These are phyloP conservation scores for Sakesphorus luctuosus DNA, from an alignment of 2,113 vertebrate species.

Conservation along the genomic window DNA sequence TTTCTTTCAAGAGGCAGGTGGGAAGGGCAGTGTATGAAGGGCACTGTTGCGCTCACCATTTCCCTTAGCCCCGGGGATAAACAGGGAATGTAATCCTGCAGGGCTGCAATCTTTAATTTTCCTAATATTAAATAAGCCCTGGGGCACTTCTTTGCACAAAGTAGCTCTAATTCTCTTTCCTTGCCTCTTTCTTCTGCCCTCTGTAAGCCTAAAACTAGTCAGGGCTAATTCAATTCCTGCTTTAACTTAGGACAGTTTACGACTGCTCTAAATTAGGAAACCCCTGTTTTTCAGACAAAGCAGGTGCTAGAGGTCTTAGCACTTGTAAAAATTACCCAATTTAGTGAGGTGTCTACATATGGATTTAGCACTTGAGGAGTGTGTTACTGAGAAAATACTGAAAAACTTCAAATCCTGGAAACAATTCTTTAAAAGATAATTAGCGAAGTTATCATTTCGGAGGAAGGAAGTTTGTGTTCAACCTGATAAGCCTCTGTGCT, in stretches of 20 bases:
- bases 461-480: slow-evolving; percentile 22
- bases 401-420: neutral
- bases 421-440: slow-evolving; percentile 4
- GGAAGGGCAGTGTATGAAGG: neutral
- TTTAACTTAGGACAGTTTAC: slow-evolving; percentile 49
- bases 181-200: neutral
- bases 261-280: slow-evolving; percentile 47
- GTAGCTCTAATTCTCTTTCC: neutral
- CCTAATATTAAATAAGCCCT: neutral
- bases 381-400: neutral
- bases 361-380: slow-evolving; percentile 37
- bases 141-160: neutral
- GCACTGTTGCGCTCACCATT: fast-evolving
- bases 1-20: neutral
- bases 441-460: neutral
- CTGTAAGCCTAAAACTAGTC: neutral
- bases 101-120: neutral
- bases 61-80: neutral
- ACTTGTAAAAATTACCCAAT: slow-evolving; percentile 34
- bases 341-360: slow-evolving; percentile 43
- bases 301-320: slow-evolving; percentile 47
- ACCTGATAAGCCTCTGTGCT: neutral
- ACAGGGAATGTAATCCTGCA: neutral
- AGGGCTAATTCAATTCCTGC: slow-evolving; percentile 8
- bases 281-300: neutral